Percentiles rank a stretch among this genome's conserved stretches.
Conservation (phyloP, 2,797 vertebrate genomes). For the Scleropages formosus region DNA sequence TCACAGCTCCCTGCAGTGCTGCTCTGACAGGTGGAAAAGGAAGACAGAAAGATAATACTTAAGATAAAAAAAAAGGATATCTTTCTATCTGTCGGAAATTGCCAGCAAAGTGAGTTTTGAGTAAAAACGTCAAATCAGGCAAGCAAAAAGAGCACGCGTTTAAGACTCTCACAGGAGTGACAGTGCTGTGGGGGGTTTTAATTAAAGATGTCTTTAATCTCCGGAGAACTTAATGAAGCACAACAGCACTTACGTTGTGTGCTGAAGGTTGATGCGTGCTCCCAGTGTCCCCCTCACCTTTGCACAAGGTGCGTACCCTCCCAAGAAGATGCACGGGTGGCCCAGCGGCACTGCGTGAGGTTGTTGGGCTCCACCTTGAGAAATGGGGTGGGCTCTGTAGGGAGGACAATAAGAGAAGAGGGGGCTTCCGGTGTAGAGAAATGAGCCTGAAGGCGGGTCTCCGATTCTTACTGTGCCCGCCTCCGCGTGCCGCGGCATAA, state of each 20-base stretch:
- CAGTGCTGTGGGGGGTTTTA: conserved; percentile 12
- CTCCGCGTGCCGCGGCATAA: too few relatives aligned
- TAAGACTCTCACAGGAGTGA: not conserved
- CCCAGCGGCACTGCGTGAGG: not conserved
- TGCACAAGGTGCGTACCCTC: not conserved
- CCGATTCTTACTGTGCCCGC: too few relatives aligned
- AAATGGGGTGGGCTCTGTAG: not conserved
- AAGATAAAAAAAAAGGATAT: not conserved
- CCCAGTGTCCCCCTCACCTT: not conserved
- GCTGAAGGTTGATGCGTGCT: not conserved
- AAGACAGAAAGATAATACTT: not conserved
- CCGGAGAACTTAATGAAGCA: conserved; percentile 4
- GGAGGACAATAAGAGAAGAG: not conserved
- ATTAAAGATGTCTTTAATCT: conserved; percentile 22
- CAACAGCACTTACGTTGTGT: too few relatives aligned
- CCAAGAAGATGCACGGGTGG: not conserved
- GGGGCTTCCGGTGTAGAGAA: not conserved
- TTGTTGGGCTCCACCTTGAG: too few relatives aligned
- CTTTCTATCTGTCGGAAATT: conserved; percentile 10
- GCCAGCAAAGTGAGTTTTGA: not conserved
- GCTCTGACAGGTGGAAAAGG: not conserved
- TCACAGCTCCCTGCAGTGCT: not conserved
- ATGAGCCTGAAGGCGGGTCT: too few relatives aligned
- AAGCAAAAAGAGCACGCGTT: not conserved
- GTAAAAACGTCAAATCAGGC: conserved; percentile 12